Percentiles rank a stretch among this genome's conserved stretches.
Conservation (phyloP, 2,113 vertebrate genomes). For the Embiotoca jacksoni region DNA sequence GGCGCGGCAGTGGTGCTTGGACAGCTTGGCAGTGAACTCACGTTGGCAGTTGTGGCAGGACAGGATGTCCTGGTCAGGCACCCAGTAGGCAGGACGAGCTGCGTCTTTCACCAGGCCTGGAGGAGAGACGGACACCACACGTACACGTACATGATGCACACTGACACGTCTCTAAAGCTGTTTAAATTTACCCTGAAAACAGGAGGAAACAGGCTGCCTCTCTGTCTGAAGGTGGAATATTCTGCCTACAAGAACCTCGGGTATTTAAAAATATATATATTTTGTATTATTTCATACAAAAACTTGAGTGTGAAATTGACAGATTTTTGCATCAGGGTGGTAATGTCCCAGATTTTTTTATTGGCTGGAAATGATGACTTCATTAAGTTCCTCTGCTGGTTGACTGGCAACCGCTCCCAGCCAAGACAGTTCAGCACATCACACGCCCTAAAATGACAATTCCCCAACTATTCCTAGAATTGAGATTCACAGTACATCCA, state of each 20-base stretch:
- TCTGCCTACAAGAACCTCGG: background rate
- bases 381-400: background rate
- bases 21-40: constrained; percentile 94
- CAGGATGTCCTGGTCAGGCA: constrained; percentile 97
- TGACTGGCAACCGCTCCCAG: constrained; percentile 6
- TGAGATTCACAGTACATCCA: background rate
- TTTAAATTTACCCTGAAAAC: background rate
- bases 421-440: background rate
- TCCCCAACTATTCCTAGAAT: background rate
- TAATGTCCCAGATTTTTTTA: background rate
- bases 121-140: background rate
- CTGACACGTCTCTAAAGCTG: background rate
- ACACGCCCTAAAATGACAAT: background rate
- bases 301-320: background rate
- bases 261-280: background rate
- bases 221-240: background rate
- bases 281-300: constrained; percentile 3
- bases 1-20: constrained; percentile 98
- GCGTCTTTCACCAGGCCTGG: constrained; percentile 96
- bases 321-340: background rate
- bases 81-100: constrained; percentile 97
- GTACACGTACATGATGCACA: background rate
- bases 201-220: background rate
- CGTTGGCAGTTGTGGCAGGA: constrained; percentile 94
- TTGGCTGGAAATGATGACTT: constrained; percentile 2